Conservation (phyloP, 1,140 invertebrate genomes). For the Littorina saxatilis region DNA sequence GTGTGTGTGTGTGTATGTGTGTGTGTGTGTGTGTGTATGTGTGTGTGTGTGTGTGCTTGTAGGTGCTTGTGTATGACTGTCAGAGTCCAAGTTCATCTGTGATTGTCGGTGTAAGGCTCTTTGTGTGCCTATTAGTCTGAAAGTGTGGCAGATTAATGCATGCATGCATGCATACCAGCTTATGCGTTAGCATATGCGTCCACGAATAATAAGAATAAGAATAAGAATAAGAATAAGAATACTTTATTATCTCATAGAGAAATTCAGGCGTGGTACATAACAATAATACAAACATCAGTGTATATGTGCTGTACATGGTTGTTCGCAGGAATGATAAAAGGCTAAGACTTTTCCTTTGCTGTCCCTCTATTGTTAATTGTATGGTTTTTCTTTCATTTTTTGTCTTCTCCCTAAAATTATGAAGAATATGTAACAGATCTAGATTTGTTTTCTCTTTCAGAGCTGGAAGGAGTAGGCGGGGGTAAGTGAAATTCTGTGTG, state of each 20-base stretch:
- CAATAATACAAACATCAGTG: background rate
- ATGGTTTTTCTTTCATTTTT: background rate
- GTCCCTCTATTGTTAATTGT: background rate
- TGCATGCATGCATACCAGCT: too few species aligned
- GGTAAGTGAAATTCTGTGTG: background rate
- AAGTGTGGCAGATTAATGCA: background rate
- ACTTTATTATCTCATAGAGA: background rate
- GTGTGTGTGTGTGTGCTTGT: conserved; percentile 9
- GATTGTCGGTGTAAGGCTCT: background rate
- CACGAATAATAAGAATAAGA: too few species aligned
- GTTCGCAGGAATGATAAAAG: too few species aligned
- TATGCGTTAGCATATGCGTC: too few species aligned
- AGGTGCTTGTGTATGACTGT: background rate
- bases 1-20: too few species aligned
- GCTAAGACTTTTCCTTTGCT: background rate
- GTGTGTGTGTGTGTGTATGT: conserved; percentile 20
- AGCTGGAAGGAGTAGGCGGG: background rate
- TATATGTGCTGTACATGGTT: background rate
- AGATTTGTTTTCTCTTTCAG: background rate
- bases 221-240: too few species aligned
- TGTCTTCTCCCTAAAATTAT: background rate
- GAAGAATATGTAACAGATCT: background rate
- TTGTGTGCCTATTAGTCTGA: background rate
- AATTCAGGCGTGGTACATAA: background rate
- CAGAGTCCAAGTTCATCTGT: background rate